These are phyloP conservation scores for Microtus ochrogaster DNA, from an alignment of 2,113 vertebrate species.

Conservation along the genomic window DNA sequence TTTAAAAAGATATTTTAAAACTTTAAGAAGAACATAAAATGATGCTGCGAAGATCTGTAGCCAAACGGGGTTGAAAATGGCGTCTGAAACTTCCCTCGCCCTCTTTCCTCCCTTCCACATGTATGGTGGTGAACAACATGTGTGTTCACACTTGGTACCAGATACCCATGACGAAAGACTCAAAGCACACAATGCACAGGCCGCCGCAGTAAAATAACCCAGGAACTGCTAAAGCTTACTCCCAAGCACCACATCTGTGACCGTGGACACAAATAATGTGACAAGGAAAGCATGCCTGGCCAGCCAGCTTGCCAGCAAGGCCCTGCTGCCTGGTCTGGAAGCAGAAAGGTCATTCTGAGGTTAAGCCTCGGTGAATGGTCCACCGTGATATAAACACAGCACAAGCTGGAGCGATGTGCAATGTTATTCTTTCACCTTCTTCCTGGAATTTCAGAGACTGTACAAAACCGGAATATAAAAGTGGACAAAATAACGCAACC, in stretches of 20 bases:
- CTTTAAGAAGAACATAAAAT: not conserved
- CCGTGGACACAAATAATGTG: not conserved
- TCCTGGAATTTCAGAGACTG: constrained; percentile 65
- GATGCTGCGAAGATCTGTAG: not conserved
- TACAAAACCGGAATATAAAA: constrained; percentile 47
- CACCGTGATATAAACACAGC: constrained; percentile 84
- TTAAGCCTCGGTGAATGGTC: constrained; percentile 83
- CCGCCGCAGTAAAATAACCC: not conserved
- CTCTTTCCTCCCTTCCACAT: not conserved
- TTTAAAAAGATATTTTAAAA: not conserved
- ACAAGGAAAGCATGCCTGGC: constrained; percentile 14
- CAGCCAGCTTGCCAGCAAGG: constrained; percentile 72
- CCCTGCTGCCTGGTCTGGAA: constrained; percentile 79
- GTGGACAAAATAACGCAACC: constrained; percentile 16
- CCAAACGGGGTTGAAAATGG: not conserved
- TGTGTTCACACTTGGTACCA: not conserved
- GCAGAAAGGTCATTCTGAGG: constrained; percentile 86
- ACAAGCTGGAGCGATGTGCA: constrained; percentile 71
- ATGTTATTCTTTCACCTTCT: constrained; percentile 72
- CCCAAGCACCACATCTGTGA: not conserved
- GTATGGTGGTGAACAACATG: not conserved
- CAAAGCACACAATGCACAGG: not conserved
- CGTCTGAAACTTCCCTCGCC: not conserved
- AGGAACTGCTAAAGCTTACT: constrained; percentile 56
- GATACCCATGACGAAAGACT: not conserved